Base-by-base conservation (phyloP, 2,113 vertebrate genomes). In the Varanus salvator region DNA sequence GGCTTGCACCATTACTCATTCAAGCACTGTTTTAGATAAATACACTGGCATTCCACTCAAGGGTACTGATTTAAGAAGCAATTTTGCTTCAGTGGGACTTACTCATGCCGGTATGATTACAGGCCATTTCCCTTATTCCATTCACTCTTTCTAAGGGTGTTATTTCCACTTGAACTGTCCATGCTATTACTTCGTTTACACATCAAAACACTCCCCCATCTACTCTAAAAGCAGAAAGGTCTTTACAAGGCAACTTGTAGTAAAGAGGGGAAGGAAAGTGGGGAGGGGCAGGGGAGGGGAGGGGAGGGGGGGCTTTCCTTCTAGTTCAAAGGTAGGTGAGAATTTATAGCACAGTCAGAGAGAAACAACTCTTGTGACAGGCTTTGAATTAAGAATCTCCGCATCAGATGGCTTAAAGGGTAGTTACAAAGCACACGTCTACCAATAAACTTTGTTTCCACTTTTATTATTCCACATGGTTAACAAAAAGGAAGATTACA, bases 401-500 rank as follows among this genome's bases (percentile, higher is more conserved):
- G 38, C 27, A 57, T 84, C 31, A 87, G 66, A 81, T 90, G 86
- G 83, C 48, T 34, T 75, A 69, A 93, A 88, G 90, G 74, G 83
- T 80, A 93, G 60, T 9, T 44, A 84, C 27, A 88, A 92, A 92
- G 77, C 38, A 92, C 54, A 94, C 71, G 57, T 89, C 64, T 93
- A 48, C 12, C 25, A 66, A 7, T 4, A 19, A 60, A 75, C 9
- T 74, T 76, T 5, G 3, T 89, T 94, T 92, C 82, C 60, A 23
- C 38, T 91, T 94, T 95, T 93, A 92, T 94, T 95, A 50, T 88
- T 94, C 90, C 0, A 21, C 0, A 68, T 85, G 31, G 34, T 91
- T 87, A 38, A 91, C 86, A 92, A 93, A 93, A 93, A 94, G 88
- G 82, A 91, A 90, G 92, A 83, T 88, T 91, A 87, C 83, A 89